Evolutionary conservation across 2,113 vertebrate species (phyloP), one percentile per base, ranked within the genome.

Genomic region (Fregata magnificens): DNA sequence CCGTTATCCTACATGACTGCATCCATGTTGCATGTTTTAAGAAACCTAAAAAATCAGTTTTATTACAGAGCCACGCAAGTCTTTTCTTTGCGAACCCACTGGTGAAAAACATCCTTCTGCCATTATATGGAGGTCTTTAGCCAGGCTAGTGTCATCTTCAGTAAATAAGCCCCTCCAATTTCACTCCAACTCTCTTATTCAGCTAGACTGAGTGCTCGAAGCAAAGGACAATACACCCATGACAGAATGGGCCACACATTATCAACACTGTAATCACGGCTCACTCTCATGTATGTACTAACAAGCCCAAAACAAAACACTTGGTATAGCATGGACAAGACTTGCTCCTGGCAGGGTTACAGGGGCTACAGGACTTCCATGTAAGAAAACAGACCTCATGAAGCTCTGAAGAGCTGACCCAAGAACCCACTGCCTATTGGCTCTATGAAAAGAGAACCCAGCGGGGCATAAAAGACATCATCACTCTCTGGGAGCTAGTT

Each of bases 381-480:
- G 19, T 19, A 8, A 34, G 28, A 17, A 36, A 36, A 26, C 0
- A 45, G 34, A 36, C 13, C 32, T 76, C 14, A 24, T 13, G 21
- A 55, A 70, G 50, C 11, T 50, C 65, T 50, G 19, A 21, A 42
- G 18, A 58, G 28, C 44, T 19, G 11, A 63, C 5, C 20, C 49
- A 32, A 70, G n/a, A 77, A 25, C n/a, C n/a, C n/a, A 13, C 24
- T 29, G 53, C 21, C 5, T 50, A 19, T 15, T 56, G 49, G 42
- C 25, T 63, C 56, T 29, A 20, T 7, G 5, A 67, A 22, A 28
- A 59, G 20, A 61, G 14, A 18, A 66, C 18, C 5, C 15, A 2
- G 4, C 40, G 29, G 11, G 12, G 31, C 6, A 16, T 2, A 2
- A 42, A 8, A 42, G 7, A n/a, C 10, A 21, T 4, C 2, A 4